Evolutionary conservation across 2,113 vertebrate genomes (phyloP).

Genomic region (Pica pica): DNA sequence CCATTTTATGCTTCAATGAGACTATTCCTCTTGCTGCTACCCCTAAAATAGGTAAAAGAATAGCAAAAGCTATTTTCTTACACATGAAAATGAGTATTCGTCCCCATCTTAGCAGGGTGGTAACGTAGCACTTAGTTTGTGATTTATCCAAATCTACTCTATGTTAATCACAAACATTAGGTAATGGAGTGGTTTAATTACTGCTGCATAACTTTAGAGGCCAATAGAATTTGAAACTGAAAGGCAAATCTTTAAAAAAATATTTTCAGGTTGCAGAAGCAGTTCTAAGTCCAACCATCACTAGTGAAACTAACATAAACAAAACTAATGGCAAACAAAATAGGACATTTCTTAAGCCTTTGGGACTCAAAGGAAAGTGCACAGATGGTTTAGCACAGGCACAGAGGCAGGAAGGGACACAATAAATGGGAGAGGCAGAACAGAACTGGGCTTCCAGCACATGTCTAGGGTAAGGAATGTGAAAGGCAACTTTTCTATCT

Average conservation of each 20-base stretch:
- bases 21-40: neutral
- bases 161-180: neutral
- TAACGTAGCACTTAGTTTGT: accelerated
- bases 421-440: neutral
- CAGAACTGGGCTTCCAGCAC: neutral
- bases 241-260: neutral
- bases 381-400: neutral
- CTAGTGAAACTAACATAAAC: neutral
- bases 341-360: neutral
- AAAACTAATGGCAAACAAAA: neutral
- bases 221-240: neutral
- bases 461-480: neutral
- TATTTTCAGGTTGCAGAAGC: neutral
- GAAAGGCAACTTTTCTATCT: neutral
- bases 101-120: neutral
- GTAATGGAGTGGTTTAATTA: neutral
- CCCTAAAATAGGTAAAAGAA: neutral
- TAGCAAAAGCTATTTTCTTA: neutral
- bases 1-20: neutral
- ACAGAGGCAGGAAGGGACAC: neutral
- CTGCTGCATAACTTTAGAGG: neutral
- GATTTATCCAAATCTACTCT: neutral
- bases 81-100: neutral
- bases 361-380: neutral
- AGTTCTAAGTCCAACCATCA: neutral